Base-by-base conservation (phyloP, 2,888 invertebrate genomes). In the Unio delphinus region DNA sequence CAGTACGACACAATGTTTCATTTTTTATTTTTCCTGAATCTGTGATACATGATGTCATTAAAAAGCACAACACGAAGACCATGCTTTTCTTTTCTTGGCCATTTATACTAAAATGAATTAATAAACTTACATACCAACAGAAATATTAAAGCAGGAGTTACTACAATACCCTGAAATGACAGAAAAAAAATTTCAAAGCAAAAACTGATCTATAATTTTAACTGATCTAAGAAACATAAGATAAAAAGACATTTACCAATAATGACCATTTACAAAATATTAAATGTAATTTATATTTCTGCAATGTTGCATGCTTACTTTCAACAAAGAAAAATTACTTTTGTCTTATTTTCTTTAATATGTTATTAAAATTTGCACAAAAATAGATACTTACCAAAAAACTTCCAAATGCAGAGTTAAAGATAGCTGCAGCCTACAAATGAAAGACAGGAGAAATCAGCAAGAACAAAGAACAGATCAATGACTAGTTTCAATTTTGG, bases 331-430 rank as follows among this genome's bases (percentile, higher is more conserved):
- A 30, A 30, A 59, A 58, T 34, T 8, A 61, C 17, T 55, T 54
- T n/a, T 30, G 2, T 1, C 7, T 34, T 34, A 34, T 11, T 45
- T 45, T 45, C 45, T 45, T 15, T 3, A 63, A 34, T 55, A 28
- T 68, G 3, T 15, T 20, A 68, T 11, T 34, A 63, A 58, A 20
- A 18, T 34, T 57, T 55, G 8, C 4, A 34, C 20, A 65, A 60
- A 23, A 23, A n/a, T 55, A 23, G 62, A 18, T 56, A 82, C 86
- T 83, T 73, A 88, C 93, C 68, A 93, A 81, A 81, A 92, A 92
- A 85, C 92, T 92, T 55, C 92, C 92, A 66, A 93, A 81, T 55
- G 92, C 91, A 4, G 92, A 92, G 85, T 92, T 93, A 79, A 93
- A 92, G 67, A 93, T 92, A 57, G 93, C 92, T 45, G 91, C 92